phyloP scores from a whole-genome alignment of 2,113 vertebrate genomes.

The Rana temporaria region DNA sequence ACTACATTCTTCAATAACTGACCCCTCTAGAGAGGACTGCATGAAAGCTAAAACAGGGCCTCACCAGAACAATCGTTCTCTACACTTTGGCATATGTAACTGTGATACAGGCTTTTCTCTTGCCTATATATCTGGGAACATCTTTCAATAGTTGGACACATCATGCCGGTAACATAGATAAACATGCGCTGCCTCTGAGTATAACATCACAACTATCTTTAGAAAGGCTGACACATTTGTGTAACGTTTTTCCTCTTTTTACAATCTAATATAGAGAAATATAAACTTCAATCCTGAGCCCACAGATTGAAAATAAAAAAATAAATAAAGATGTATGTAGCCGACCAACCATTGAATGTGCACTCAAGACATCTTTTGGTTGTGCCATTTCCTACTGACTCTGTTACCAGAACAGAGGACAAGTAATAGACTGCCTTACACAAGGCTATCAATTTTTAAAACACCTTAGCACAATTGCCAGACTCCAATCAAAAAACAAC shows the following conservation, averaged over 20 bases:
- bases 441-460: background rate
- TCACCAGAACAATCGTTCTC: background rate
- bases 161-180: constrained; percentile 56
- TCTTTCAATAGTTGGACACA: constrained; percentile 50
- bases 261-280: constrained; percentile 54
- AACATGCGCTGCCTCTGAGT: constrained; percentile 48
- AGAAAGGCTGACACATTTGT: constrained; percentile 42
- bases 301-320: constrained; percentile 14
- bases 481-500: constrained; percentile 23
- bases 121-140: constrained; percentile 41
- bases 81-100: constrained; percentile 39
- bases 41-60: constrained; percentile 18
- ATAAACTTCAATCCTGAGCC: constrained; percentile 43
- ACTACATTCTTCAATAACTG: constrained; percentile 37
- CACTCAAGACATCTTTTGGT: constrained; percentile 34
- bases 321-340: constrained; percentile 18
- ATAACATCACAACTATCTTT: constrained; percentile 53
- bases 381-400: constrained; percentile 9
- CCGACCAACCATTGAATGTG: constrained; percentile 44
- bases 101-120: background rate
- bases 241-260: constrained; percentile 7
- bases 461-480: constrained; percentile 4
- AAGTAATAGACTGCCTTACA: background rate
- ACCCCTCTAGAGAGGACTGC: background rate
- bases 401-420: constrained; percentile 44